Conservation (phyloP, 2,888 invertebrate species). For the Xestia xanthographa region DNA sequence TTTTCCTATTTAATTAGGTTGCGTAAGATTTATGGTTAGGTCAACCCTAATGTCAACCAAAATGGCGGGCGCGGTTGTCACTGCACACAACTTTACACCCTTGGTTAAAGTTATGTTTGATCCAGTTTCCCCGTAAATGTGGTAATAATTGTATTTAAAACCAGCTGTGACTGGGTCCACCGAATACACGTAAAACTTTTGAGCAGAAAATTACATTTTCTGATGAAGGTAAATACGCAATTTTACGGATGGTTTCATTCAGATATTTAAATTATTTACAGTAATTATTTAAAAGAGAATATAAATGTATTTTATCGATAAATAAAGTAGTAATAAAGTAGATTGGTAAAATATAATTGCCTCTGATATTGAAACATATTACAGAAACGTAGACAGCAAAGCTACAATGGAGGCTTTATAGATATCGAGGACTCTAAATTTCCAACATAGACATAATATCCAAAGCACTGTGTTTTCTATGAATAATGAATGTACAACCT, state of each 20-base stretch:
- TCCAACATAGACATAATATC: background rate
- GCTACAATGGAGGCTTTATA: background rate
- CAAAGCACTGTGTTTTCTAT: background rate
- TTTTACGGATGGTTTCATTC: conserved; percentile 22
- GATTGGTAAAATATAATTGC: background rate
- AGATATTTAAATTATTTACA: conserved; percentile 6
- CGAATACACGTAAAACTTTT: conserved; percentile 29
- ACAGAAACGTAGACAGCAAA: background rate
- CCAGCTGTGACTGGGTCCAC: conserved; percentile 11
- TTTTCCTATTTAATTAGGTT: conserved; percentile 51
- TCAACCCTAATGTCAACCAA: conserved; percentile 42
- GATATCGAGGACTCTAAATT: background rate
- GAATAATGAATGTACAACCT: background rate
- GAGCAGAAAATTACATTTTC: conserved; percentile 31
- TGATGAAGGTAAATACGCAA: conserved; percentile 27
- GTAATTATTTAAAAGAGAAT: background rate
- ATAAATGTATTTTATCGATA: background rate
- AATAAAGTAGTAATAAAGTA: background rate
- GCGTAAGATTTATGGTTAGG: conserved; percentile 40
- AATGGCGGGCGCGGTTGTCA: conserved; percentile 37
- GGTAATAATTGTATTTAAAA: conserved; percentile 31
- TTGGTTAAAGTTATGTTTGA: conserved; percentile 48
- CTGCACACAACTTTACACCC: conserved; percentile 38
- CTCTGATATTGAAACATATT: background rate
- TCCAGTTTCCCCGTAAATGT: conserved; percentile 43